phyloP scores from a whole-genome alignment of 2,888 invertebrate genomes.

The Tribolium freemani region DNA sequence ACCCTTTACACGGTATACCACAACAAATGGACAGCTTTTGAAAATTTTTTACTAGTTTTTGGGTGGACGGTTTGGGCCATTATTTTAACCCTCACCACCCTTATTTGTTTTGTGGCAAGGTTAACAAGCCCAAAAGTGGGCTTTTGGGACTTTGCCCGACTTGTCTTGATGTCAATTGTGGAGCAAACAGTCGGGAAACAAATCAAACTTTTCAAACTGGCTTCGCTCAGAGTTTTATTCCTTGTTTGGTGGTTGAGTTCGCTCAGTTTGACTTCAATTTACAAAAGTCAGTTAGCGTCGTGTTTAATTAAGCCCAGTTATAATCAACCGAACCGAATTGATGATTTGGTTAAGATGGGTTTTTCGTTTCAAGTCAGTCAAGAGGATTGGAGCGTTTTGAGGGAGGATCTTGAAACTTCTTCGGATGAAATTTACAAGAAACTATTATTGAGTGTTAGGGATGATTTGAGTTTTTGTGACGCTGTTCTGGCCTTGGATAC shows the following conservation, averaged over 20 bases:
- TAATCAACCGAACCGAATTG: constrained; percentile 34
- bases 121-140: background rate
- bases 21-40: constrained; percentile 10
- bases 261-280: constrained; percentile 40
- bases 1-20: constrained; percentile 22
- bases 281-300: constrained; percentile 44
- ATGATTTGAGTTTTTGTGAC: constrained; percentile 35
- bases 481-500: constrained; percentile 9
- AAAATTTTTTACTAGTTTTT: constrained; percentile 27
- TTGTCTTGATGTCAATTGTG: constrained; percentile 12
- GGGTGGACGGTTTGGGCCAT: constrained; percentile 15
- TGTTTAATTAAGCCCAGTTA: constrained; percentile 35
- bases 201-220: constrained; percentile 6
- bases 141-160: background rate
- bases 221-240: constrained; percentile 40
- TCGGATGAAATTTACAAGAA: constrained; percentile 20
- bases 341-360: constrained; percentile 32
- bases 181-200: constrained; percentile 30
- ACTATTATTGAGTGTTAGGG: constrained; percentile 18
- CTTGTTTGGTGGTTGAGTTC: constrained; percentile 48
- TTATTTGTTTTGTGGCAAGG: constrained; percentile 6
- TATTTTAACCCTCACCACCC: background rate
- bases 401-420: constrained; percentile 37
- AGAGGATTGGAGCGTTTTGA: constrained; percentile 43
- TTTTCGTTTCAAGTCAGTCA: constrained; percentile 39